Evolutionary conservation across 2,113 vertebrate genomes (phyloP).

Genomic region (Prolemur simus): DNA sequence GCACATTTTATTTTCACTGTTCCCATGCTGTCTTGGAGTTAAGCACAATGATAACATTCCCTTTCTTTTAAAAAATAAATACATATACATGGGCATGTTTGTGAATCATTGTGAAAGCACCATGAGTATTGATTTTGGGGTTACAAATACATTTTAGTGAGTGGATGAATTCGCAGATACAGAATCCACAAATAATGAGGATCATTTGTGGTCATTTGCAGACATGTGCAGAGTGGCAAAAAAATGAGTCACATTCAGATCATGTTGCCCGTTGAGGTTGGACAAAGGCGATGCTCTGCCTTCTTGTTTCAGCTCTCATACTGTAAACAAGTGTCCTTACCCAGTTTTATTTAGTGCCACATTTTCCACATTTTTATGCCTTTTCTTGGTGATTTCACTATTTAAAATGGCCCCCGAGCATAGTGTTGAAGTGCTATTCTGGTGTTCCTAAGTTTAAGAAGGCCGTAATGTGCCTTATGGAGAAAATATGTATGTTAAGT

Average conservation of each 20-base stretch:
- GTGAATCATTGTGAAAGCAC: not conserved
- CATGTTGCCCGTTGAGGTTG: not conserved
- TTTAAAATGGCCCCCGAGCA: not conserved
- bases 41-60: not conserved
- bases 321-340: not conserved
- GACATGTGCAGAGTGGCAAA: not conserved
- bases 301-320: not conserved
- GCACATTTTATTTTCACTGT: constrained; percentile 39
- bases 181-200: not conserved
- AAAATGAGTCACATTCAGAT: not conserved
- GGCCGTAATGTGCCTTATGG: not conserved
- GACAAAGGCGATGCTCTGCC: not conserved
- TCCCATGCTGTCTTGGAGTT: not conserved
- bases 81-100: not conserved
- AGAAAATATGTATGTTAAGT: not conserved
- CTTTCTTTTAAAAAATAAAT: not conserved
- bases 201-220: not conserved
- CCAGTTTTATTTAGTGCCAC: not conserved
- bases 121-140: not conserved
- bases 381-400: not conserved
- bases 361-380: not conserved
- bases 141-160: not conserved
- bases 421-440: not conserved
- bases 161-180: not conserved
- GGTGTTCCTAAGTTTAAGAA: not conserved